Base-by-base conservation (phyloP, 2,797 vertebrate species). In the Poeciliopsis turneri region DNA sequence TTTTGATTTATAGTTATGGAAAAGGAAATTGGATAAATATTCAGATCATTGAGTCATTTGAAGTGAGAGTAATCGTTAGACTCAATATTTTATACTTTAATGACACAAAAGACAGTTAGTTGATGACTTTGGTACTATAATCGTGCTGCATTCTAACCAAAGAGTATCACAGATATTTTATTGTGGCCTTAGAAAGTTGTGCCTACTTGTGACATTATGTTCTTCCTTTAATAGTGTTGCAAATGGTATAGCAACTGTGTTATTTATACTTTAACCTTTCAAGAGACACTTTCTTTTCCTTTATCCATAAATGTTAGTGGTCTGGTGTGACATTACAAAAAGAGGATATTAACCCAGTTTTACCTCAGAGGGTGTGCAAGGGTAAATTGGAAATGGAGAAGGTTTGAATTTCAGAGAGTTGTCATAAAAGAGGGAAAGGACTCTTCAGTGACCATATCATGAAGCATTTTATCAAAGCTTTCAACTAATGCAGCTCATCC, bases 381-480 rank as follows among this genome's bases (percentile, higher is more conserved):
- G 88, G 86, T 88, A 91, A 90, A 89, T 33, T 72, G 75, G 79
- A 85, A 90, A 85, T 85, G 76, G 86, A 49, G 80, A 77, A 81
- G 87, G 83, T 78, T 72, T 89, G 61, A 84, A 81, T 79, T 83
- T 88, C 84, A 82, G 70, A 87, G 82, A 79, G 78, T 88, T 88
- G 87, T 81, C 57, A 80, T 82, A 88, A 82, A 77, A 90, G 76
- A 89, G 70, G 72, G 36, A 69, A 84, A 79, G 75, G 88, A 89
- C 93, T 90, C 86, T 92, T 93, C 83, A 90, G 86, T 90, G 91
- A 90, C 77, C 9, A 86, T 85, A 84, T 93, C 89, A 91, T 86
- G 84, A 88, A 87, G 88, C 89, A 90, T 93, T 92, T 93, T 88
- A 92, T 90, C 88, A 76, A 82, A 84, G 85, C 78, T 82, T 87